phyloP scores from a whole-genome alignment of 2,888 invertebrate species.

The Ormia ochracea region DNA sequence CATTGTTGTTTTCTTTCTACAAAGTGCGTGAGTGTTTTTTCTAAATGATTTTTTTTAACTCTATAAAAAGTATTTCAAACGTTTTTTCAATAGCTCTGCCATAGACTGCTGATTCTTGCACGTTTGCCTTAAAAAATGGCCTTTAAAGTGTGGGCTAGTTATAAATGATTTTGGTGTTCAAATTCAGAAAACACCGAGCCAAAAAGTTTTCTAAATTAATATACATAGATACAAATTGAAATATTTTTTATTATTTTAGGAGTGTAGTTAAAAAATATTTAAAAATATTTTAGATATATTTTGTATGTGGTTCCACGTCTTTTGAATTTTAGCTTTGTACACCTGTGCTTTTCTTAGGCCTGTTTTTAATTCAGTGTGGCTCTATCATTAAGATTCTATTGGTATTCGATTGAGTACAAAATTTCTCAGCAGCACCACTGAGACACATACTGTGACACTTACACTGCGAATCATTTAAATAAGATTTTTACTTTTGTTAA shows the following conservation, averaged over 20 bases:
- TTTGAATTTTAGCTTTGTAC: slow-evolving; percentile 7
- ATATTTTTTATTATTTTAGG: background rate
- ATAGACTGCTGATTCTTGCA: slow-evolving; percentile 37
- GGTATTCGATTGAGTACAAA: slow-evolving; percentile 42
- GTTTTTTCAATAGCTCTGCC: background rate
- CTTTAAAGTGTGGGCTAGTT: background rate
- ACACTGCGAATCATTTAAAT: too few species aligned
- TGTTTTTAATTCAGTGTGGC: background rate
- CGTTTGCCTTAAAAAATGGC: background rate
- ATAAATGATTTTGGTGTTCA: background rate
- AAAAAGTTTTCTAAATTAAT: background rate
- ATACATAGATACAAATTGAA: background rate
- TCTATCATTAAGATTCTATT: slow-evolving; percentile 43
- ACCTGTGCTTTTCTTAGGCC: slow-evolving; percentile 26
- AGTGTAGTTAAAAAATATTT: background rate
- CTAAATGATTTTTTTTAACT: slow-evolving; percentile 13
- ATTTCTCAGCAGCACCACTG: slow-evolving; percentile 14
- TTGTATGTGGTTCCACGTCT: background rate
- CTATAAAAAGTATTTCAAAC: background rate
- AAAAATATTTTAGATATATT: background rate
- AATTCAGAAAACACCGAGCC: background rate
- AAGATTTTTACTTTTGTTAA: too few species aligned
- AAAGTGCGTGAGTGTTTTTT: slow-evolving; percentile 60
- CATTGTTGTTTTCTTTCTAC: slow-evolving; percentile 2
- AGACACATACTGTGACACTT: background rate